These are phyloP conservation scores for Lasioglossum lativentre DNA, from an alignment of 2,888 invertebrate species.

Conservation along the genomic window DNA sequence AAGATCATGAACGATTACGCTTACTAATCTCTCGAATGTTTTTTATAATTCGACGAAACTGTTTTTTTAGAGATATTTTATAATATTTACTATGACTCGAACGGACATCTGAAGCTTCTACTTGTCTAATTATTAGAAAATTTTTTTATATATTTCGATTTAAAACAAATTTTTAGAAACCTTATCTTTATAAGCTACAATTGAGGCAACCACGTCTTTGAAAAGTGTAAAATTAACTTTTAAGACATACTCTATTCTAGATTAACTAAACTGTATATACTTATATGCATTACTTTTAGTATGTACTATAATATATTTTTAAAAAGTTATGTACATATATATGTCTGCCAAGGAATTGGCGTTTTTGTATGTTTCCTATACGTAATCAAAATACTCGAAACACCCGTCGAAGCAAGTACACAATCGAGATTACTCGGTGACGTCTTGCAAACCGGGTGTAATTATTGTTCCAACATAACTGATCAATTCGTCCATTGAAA, in stretches of 20 bases:
- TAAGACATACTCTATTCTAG: slow-evolving; percentile 68
- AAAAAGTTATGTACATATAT: slow-evolving; percentile 78
- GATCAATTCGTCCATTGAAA: slow-evolving; percentile 82
- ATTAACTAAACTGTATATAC: slow-evolving; percentile 76
- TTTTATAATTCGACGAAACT: slow-evolving; percentile 50
- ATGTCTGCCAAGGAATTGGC: slow-evolving; percentile 62
- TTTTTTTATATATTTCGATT: slow-evolving; percentile 19
- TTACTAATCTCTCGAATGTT: slow-evolving; percentile 59
- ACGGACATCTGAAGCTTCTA: slow-evolving; percentile 20
- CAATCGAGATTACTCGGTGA: slow-evolving; percentile 35
- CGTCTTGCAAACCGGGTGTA: slow-evolving; percentile 16
- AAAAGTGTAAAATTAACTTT: slow-evolving; percentile 63
- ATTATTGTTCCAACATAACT: slow-evolving; percentile 64
- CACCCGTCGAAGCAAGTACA: not conserved
- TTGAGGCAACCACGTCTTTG: slow-evolving; percentile 37
- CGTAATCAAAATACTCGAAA: slow-evolving; percentile 58
- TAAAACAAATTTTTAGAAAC: slow-evolving; percentile 22
- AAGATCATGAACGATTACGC: slow-evolving; percentile 63
- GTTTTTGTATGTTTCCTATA: slow-evolving; percentile 65
- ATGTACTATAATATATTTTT: slow-evolving; percentile 81
- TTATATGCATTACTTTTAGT: slow-evolving; percentile 73
- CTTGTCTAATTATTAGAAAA: slow-evolving; percentile 38
- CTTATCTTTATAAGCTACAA: slow-evolving; percentile 25
- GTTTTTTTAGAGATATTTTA: slow-evolving; percentile 48
- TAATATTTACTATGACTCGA: slow-evolving; percentile 58